Evolutionary conservation across 2,113 vertebrate species (phyloP).

Genomic region (Sciurus niger): DNA sequence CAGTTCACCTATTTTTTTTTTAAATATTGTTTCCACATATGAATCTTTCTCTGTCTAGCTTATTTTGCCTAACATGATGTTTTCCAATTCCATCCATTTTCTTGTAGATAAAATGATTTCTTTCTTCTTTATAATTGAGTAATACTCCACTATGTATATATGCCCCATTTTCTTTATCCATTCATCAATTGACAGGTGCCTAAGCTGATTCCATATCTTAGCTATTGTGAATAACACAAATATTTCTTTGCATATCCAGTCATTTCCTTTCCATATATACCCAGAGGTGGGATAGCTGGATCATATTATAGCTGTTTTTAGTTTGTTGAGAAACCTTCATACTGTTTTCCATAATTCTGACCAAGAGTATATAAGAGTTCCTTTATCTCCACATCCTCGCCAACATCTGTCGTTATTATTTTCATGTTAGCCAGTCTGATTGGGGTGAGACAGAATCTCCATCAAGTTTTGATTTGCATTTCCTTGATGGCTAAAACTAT

Average conservation of each 20-base stretch:
- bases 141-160: neutral
- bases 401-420: neutral
- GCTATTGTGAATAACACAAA: neutral
- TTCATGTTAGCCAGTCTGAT: neutral
- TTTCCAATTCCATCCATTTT: neutral
- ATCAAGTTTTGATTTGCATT: neutral
- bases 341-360: neutral
- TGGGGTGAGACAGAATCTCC: neutral
- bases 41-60: neutral
- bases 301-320: neutral
- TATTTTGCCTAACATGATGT: neutral
- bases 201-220: neutral
- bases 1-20: too few species aligned
- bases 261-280: neutral
- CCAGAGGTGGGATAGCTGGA: neutral
- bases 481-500: neutral
- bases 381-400: neutral
- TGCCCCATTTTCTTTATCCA: neutral
- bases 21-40: neutral
- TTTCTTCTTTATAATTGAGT: neutral
- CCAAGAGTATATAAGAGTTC: neutral
- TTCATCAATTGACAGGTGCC: neutral
- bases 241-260: neutral
- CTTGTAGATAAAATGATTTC: neutral
- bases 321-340: neutral